phyloP scores from a whole-genome alignment of 1,140 invertebrate species.

The Ganaspis sp. region DNA sequence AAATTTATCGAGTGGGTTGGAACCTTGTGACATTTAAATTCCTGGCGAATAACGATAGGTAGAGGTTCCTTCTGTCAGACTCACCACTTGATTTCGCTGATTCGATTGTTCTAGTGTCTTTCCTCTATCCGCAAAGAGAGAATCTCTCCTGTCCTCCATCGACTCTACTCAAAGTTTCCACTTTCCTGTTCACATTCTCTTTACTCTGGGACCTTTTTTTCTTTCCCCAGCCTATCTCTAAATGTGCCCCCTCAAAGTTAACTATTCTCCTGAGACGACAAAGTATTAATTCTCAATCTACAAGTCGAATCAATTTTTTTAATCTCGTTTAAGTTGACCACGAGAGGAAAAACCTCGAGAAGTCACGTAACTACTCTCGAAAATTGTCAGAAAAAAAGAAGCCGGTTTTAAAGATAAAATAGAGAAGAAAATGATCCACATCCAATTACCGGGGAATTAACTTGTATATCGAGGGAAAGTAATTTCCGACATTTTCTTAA shows the following conservation, averaged over 20 bases:
- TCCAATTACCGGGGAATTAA: not conserved
- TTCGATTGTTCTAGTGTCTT: constrained; percentile 3
- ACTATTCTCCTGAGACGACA: not conserved
- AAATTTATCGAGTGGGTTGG: not conserved
- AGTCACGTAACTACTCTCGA: not conserved
- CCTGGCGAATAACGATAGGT: not conserved
- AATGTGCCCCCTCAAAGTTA: not conserved
- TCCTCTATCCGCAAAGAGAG: not conserved
- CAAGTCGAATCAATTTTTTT: constrained; percentile 18
- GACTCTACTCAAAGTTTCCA: not conserved
- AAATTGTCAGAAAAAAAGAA: not conserved
- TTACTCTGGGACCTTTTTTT: not conserved
- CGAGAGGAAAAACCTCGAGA: not conserved
- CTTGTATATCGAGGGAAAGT: not conserved
- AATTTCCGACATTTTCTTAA: too few species aligned
- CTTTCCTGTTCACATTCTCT: not conserved
- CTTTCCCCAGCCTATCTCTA: not conserved
- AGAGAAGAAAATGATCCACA: constrained; percentile 8
- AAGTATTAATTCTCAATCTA: constrained; percentile 28
- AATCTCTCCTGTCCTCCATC: not conserved
- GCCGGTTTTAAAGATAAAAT: not conserved
- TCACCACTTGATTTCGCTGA: constrained; percentile 18
- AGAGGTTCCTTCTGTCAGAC: not conserved
- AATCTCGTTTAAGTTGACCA: not conserved
- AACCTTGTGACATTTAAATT: constrained; percentile 17